These are phyloP conservation scores for Aspiorhynchus laticeps DNA, from an alignment of 2,113 vertebrate genomes.

Conservation along the genomic window DNA sequence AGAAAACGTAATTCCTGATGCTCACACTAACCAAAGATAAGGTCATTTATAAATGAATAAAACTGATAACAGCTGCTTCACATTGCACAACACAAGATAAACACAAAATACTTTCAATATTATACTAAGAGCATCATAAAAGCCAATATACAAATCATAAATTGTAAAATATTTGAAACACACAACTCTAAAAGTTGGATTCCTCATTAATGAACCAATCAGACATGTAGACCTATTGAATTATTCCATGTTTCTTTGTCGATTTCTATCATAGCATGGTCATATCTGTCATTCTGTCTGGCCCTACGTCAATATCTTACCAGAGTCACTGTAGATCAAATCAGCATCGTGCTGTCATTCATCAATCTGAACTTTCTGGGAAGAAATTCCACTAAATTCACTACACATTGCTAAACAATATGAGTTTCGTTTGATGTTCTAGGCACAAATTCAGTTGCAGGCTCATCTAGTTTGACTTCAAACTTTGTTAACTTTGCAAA, in stretches of 20 bases:
- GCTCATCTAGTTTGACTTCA: background rate
- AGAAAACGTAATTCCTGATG: background rate
- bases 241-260: background rate
- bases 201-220: background rate
- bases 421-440: background rate
- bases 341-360: background rate
- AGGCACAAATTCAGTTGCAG: background rate
- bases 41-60: background rate
- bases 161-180: background rate
- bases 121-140: background rate
- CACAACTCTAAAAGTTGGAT: background rate
- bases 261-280: background rate
- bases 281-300: background rate
- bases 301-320: background rate
- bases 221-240: background rate
- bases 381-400: background rate
- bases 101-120: background rate
- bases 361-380: slow-evolving; percentile 3
- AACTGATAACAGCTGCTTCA: background rate
- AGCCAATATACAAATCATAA: slow-evolving; percentile 1
- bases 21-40: background rate
- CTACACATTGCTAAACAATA: background rate
- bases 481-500: background rate
- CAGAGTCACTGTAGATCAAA: slow-evolving; percentile 9
- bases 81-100: background rate